Evolutionary conservation across 2,888 invertebrate species (phyloP).

Genomic region (Hipparchia sbordonii): DNA sequence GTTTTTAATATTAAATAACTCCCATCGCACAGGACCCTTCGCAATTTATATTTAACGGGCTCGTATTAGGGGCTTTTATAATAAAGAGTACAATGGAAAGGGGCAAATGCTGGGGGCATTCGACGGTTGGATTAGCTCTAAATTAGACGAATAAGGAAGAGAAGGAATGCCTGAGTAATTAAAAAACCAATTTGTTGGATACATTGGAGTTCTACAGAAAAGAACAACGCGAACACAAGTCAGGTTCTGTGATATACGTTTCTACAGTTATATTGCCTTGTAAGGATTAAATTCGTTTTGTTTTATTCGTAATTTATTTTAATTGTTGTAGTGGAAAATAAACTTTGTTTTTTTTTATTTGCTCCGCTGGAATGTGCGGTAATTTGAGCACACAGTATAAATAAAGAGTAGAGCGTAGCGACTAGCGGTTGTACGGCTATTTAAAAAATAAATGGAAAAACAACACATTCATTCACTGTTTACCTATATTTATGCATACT

Average conservation of each 20-base stretch:
- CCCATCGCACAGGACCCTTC: slow-evolving; percentile 33
- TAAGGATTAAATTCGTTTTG: slow-evolving; percentile 29
- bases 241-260: slow-evolving; percentile 34
- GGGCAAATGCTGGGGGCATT: slow-evolving; percentile 46
- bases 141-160: slow-evolving; percentile 60
- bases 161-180: slow-evolving; percentile 62
- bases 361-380: not conserved
- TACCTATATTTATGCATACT: too few species aligned
- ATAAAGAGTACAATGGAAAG: slow-evolving; percentile 47
- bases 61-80: slow-evolving; percentile 45
- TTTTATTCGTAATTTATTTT: slow-evolving; percentile 18
- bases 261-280: slow-evolving; percentile 32
- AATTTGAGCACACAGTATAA: not conserved
- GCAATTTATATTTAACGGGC: slow-evolving; percentile 37
- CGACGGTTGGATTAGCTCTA: slow-evolving; percentile 49
- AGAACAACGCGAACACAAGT: slow-evolving; percentile 35
- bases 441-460: not conserved
- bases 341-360: slow-evolving; percentile 15
- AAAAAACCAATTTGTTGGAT: slow-evolving; percentile 67
- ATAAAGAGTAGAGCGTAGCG: slow-evolving; percentile 24
- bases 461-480: not conserved
- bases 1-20: slow-evolving; percentile 39
- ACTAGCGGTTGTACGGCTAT: not conserved
- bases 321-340: slow-evolving; percentile 12
- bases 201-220: slow-evolving; percentile 40